Conservation (phyloP, 2,113 vertebrate genomes). For the Gobiocypris rarus region DNA sequence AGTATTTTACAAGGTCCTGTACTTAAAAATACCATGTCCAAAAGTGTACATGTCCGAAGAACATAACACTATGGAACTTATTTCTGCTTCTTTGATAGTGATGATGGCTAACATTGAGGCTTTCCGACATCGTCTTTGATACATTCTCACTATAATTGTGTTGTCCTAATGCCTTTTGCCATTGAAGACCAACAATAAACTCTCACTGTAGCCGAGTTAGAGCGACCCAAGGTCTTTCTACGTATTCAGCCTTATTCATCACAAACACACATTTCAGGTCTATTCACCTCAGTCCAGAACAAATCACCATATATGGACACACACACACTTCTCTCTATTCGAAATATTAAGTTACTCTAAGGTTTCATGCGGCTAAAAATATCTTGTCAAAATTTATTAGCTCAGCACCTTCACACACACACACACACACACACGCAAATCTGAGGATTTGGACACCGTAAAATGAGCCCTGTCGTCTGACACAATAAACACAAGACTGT, state of each 20-base stretch:
- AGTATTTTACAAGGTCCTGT: no score
- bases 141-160: not conserved
- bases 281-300: constrained; percentile 7
- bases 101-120: not conserved
- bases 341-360: constrained; percentile 25
- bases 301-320: constrained; percentile 34
- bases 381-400: constrained; percentile 36
- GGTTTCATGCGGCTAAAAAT: constrained; percentile 33
- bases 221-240: not conserved
- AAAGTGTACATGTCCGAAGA: not conserved
- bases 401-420: constrained; percentile 29
- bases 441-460: constrained; percentile 8
- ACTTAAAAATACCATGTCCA: not conserved
- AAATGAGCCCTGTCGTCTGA: not conserved
- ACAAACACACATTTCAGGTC: constrained; percentile 5
- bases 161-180: not conserved
- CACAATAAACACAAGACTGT: constrained; percentile 34
- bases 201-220: not conserved
- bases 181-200: not conserved
- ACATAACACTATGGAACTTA: not conserved
- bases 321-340: constrained; percentile 10
- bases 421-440: not conserved
- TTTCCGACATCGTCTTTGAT: not conserved
- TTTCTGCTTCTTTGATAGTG: not conserved
- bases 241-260: constrained; percentile 1